Evolutionary conservation across 2,113 vertebrate genomes (phyloP), one percentile per base, ranked within the genome.

Genomic region (Sebastes fasciatus): DNA sequence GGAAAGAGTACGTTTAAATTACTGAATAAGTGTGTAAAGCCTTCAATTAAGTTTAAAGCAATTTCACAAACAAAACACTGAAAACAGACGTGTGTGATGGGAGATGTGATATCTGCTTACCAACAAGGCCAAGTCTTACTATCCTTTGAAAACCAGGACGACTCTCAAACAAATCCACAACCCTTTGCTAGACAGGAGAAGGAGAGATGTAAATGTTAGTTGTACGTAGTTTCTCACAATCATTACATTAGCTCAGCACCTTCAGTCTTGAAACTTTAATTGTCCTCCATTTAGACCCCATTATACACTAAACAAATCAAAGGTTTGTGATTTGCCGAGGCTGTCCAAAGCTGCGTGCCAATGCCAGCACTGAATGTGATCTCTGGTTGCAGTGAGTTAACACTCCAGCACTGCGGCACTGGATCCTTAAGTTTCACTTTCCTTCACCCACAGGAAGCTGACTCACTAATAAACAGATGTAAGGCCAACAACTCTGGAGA

Each of bases 391-490:
- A 8, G 12, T 2, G 40, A 82, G 42, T 69, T 16, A 14, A 9
- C 46, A 11, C 26, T 11, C 23, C 17, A 12, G 17, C 23, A 3
- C 34, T 17, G 7, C 5, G 3, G 17, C 23, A 2, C 34, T 17
- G 9, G 3, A 6, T 43, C 21, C 8, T 26, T 55, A 42, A 65
- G 74, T 87, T 89, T 92, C 85, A 82, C 78, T 90, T 89, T 88
- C 79, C 23, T 63, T 82, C 79, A 7, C 2, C 6, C 17, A 6
- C 9, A 8, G 58, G 3, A 26, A 21, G 40, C 42, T 48, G 73
- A 74, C 48, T 76, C 78, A 70, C 12, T 45, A 73, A 13, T 62
- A 40, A 80, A 57, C 14, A 62, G 10, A 14, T 19, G 3, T 16
- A 23, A n/a, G 7, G 8, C 19, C 2, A 17, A 60, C n/a, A 23